Percentiles rank a stretch among this genome's conserved stretches.
Conservation (phyloP, 2,113 vertebrate species). For the Paracanthobrama guichenoti region DNA sequence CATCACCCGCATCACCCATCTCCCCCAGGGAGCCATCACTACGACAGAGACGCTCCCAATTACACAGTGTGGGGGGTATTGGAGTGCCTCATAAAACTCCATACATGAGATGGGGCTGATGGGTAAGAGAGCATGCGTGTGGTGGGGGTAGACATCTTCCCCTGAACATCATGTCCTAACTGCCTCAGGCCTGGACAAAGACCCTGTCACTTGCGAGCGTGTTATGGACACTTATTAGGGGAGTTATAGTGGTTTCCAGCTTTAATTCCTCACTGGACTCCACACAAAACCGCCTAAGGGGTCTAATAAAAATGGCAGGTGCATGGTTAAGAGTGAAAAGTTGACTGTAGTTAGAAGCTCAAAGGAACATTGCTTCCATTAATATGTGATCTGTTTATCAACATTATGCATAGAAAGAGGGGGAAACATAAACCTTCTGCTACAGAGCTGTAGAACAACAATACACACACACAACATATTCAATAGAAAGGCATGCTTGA, state of each 20-base stretch:
- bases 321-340: conserved; percentile 15
- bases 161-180: conserved; percentile 61
- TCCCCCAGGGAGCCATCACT: conserved; percentile 44
- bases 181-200: conserved; percentile 68
- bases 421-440: not conserved
- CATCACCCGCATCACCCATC: not conserved
- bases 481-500: not conserved
- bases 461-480: not conserved
- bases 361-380: conserved; percentile 10
- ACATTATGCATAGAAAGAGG: not conserved
- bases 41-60: conserved; percentile 48
- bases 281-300: conserved; percentile 38
- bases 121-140: conserved; percentile 16
- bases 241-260: conserved; percentile 13
- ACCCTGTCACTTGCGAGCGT: conserved; percentile 56
- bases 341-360: conserved; percentile 36
- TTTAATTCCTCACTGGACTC: conserved; percentile 1
- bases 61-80: conserved; percentile 34
- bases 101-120: conserved; percentile 63
- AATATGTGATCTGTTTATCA: conserved; percentile 32
- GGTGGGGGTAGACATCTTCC: conserved; percentile 60
- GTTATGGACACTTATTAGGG: conserved; percentile 30
- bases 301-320: conserved; percentile 34
- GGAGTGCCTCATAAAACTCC: conserved; percentile 70
- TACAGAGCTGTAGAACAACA: conserved; percentile 13